Base-by-base conservation (phyloP, 2,888 invertebrate genomes). In the Cylloceria caligata region DNA sequence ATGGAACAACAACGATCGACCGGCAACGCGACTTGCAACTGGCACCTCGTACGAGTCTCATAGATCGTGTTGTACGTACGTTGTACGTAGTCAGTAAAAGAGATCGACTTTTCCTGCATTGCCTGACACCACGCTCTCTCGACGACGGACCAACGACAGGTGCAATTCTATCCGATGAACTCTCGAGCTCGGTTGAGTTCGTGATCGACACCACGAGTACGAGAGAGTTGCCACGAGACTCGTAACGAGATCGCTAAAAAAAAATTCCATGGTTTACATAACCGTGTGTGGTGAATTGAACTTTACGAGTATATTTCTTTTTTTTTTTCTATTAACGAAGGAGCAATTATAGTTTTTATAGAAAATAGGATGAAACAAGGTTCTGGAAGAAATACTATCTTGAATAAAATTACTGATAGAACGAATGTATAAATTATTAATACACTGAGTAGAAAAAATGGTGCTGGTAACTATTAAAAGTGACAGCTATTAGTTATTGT, bases 21-120 rank as follows among this genome's bases (percentile, higher is more conserved):
- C 67, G 67, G 39, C 45, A 27, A 65, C 69, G 36, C 69, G 52
- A 52, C 47, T 39, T 13, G 13, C 68, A 36, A 36, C 36, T 49
- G 16, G 16, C 36, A 30, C 24, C 45, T 24, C 34, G 19, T 55
- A 13, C 19, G 13, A 67, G 19, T 5, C 13, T 39, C 69, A 9
- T 45, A 69, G 55, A 69, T 67, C 49, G 4, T 4, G 19, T 34
- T 30, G 27, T 30, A 27, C 6, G 60, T 36, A 16, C 27, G 13
- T 3, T 21, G 7, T n/a, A 19, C n/a, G n/a, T 24, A n/a, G 34
- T 24, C 52, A 52, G 13, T 13, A 27, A n/a, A n/a, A n/a, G n/a
- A n/a, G n/a, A n/a, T n/a, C n/a, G n/a, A n/a, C n/a, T n/a, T n/a
- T n/a, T n/a, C n/a, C n/a, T n/a, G n/a, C n/a, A n/a, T n/a, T 45